A percentile compares a stretch with the other conserved stretches of the same genome.
These are phyloP conservation scores for Lasioglossum marginatum DNA, from an alignment of 2,888 invertebrate genomes.

Conservation along the genomic window DNA sequence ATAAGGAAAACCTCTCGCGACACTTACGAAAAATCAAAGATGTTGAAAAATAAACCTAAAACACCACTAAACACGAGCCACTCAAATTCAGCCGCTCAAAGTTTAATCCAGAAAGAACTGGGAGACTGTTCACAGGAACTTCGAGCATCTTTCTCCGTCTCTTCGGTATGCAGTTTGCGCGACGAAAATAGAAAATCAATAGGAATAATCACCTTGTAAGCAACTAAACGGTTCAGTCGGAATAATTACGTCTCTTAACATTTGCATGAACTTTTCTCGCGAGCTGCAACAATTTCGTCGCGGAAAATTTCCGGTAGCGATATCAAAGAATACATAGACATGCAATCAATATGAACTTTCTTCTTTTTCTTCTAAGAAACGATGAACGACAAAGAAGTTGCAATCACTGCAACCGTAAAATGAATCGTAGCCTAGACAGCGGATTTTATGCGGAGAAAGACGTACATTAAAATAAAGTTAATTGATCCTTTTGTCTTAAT, in stretches of 20 bases:
- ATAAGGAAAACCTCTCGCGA: not conserved
- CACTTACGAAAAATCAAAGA: not conserved
- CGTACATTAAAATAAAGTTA: too few relatives aligned
- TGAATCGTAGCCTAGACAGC: too few relatives aligned
- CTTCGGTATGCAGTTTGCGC: not conserved
- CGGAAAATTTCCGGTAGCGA: not conserved
- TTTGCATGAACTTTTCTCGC: not conserved
- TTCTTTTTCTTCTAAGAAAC: not conserved
- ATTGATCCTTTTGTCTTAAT: too few relatives aligned
- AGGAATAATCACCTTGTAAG: constrained; percentile 20
- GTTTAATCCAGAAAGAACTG: not conserved
- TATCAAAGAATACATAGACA: too few relatives aligned
- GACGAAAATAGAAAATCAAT: constrained; percentile 29
- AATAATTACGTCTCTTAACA: not conserved
- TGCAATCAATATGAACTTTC: not conserved
- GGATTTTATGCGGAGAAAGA: too few relatives aligned
- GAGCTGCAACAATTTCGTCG: not conserved
- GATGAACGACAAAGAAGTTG: not conserved
- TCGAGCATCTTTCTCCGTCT: not conserved
- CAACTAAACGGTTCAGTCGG: not conserved
- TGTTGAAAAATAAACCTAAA: not conserved
- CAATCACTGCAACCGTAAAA: not conserved
- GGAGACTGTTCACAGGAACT: not conserved
- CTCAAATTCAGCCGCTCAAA: too few relatives aligned
- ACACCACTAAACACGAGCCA: not conserved